These are phyloP conservation scores for Acrocephalus scirpaceus DNA, from an alignment of 2,797 vertebrate species.

Conservation along the genomic window DNA sequence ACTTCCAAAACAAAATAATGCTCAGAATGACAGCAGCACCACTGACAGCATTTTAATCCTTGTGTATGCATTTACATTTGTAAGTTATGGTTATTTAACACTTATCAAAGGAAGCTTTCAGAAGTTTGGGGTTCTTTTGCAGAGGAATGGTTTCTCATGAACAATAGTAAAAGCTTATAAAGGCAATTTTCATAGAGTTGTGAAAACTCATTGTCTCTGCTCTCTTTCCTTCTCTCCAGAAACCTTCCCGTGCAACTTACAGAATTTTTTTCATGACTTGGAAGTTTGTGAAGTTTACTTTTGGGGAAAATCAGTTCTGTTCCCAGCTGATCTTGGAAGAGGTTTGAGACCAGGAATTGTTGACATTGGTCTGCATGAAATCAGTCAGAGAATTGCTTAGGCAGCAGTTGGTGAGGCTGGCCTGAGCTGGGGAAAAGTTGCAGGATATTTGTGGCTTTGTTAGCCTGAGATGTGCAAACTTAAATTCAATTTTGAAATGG, in stretches of 20 bases:
- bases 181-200: neutral
- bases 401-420: neutral
- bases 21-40: neutral
- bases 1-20: neutral
- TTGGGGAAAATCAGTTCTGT: neutral
- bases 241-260: neutral
- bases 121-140: neutral
- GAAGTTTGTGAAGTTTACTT: neutral
- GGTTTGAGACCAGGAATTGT: neutral
- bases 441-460: neutral
- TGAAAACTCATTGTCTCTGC: neutral
- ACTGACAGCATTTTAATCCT: neutral
- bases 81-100: neutral
- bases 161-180: neutral
- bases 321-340: neutral
- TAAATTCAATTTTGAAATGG: neutral
- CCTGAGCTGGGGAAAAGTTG: neutral
- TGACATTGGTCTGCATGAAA: neutral
- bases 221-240: neutral
- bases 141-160: neutral
- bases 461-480: neutral
- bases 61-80: neutral
- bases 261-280: neutral
- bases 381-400: neutral
- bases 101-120: neutral